Percentiles rank a stretch among this genome's conserved stretches.
Evolutionary conservation across 2,113 vertebrate species (phyloP).

Genomic region (Hippocampus barbouri): DNA sequence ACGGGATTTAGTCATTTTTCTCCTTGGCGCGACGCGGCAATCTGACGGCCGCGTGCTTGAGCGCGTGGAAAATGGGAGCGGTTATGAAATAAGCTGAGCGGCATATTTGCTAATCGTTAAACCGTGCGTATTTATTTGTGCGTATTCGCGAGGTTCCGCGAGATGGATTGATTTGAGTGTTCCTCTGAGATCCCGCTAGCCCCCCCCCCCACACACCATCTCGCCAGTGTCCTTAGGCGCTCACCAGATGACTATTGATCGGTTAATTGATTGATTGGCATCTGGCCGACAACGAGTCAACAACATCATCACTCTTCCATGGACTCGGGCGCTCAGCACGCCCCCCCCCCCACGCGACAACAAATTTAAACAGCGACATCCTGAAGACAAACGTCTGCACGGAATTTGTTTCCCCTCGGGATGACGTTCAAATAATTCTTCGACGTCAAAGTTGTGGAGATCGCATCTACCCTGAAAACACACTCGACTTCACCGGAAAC

Average conservation of each 20-base stretch:
- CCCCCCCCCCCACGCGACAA: neutral
- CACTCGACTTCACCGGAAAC: neutral
- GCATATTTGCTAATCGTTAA: neutral
- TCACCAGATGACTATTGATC: slow-evolving; percentile 71
- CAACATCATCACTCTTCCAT: slow-evolving; percentile 62
- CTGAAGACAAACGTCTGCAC: slow-evolving; percentile 1
- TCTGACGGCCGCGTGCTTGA: slow-evolving; percentile 29
- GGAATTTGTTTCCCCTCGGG: neutral
- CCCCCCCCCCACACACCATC: neutral
- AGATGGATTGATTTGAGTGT: slow-evolving; percentile 64
- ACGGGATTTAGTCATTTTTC: slow-evolving; percentile 53
- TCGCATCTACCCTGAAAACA: neutral
- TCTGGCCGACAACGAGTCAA: slow-evolving; percentile 53
- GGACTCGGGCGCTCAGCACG: slow-evolving; percentile 7
- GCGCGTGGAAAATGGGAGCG: slow-evolving; percentile 20
- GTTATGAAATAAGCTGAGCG: slow-evolving; percentile 1
- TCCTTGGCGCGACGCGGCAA: slow-evolving; percentile 42
- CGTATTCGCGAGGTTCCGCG: neutral
- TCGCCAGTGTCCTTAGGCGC: slow-evolving; percentile 48
- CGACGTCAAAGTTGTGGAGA: neutral
- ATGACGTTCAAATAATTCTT: slow-evolving; percentile 7
- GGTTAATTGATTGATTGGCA: slow-evolving; percentile 72
- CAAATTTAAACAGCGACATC: slow-evolving; percentile 4
- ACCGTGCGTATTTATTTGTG: neutral
- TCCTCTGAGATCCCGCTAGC: slow-evolving; percentile 45